Base-by-base conservation (phyloP, 2,797 vertebrate species). In the Lates japonicus region DNA sequence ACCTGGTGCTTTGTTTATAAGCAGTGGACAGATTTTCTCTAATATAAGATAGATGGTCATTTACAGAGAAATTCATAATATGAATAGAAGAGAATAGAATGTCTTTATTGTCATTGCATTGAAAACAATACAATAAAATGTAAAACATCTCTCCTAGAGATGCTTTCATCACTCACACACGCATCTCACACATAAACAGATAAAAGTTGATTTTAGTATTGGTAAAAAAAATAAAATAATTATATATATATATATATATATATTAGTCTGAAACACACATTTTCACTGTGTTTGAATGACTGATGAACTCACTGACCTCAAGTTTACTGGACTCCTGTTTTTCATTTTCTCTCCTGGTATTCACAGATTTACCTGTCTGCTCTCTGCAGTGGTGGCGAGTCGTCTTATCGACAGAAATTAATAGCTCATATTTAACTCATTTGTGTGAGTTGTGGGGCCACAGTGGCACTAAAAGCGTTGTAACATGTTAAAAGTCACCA, bases 221-320 rank as follows among this genome's bases (percentile, higher is more conserved):
- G 25, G 25, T 29, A 29, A 29, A 29, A 29, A 29, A 29, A 29
- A 29, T 2, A 29, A 29, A 29, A 29, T 29, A 29, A 1, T 1
- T 29, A 29, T 29, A 29, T 29, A 29, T 29, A 29, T 29, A 29
- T 29, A 29, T 29, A 29, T 29, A 29, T 29, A 29, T 29, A 29
- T 29, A 29, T 39, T 19, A 2, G 35, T 20, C 16, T 31, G 3
- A 74, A 57, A 12, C 41, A 22, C 48, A 29, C 3, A 61, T 29
- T 29, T 29, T 29, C 25, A 29, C 25, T 1, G 61, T 31, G n/a
- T 9, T 54, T 58, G 22, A 66, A 31, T 48, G 70, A 57, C 51
- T 19, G 66, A 29, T 61, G 69, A 88, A 83, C 86, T 75, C 72
- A 12, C 39, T 73, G 63, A 87, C 78, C 74, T 68, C 61, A 0